phyloP scores from a whole-genome alignment of 2,888 invertebrate genomes.

The Pherbina coryleti region DNA sequence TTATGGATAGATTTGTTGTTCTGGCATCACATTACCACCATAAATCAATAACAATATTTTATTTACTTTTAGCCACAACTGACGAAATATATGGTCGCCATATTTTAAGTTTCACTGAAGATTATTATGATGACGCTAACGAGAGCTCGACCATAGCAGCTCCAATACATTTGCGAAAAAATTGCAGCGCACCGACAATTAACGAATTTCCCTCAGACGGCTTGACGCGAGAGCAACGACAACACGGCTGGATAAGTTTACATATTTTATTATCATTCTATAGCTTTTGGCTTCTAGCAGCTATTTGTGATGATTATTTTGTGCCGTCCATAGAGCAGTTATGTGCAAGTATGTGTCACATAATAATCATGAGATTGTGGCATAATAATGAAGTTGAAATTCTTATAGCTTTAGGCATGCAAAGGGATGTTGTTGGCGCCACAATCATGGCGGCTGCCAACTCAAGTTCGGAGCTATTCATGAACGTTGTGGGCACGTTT shows the following conservation, averaged over 20 bases:
- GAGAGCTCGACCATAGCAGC: background rate
- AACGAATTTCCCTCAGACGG: constrained; percentile 87
- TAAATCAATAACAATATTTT: too few species aligned
- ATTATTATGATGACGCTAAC: background rate
- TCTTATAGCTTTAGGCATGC: constrained; percentile 79
- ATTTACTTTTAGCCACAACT: background rate
- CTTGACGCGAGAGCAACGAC: constrained; percentile 78
- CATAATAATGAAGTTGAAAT: background rate
- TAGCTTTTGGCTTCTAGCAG: constrained; percentile 86
- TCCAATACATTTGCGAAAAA: constrained; percentile 57
- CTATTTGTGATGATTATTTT: constrained; percentile 95
- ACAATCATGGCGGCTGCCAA: constrained; percentile 97
- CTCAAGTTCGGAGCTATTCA: constrained; percentile 90
- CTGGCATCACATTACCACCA: too few species aligned
- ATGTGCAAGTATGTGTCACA: constrained; percentile 80
- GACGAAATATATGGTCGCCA: background rate
- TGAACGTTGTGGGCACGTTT: constrained; percentile 88
- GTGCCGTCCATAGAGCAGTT: constrained; percentile 92
- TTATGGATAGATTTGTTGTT: too few species aligned
- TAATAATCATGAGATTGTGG: background rate
- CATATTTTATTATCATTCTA: constrained; percentile 71
- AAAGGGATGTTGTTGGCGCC: constrained; percentile 92
- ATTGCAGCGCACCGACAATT: constrained; percentile 84
- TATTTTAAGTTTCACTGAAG: background rate
- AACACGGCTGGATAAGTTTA: constrained; percentile 72